These are phyloP conservation scores for Lasioglossum figueresi DNA, from an alignment of 2,888 invertebrate genomes.

Conservation along the genomic window DNA sequence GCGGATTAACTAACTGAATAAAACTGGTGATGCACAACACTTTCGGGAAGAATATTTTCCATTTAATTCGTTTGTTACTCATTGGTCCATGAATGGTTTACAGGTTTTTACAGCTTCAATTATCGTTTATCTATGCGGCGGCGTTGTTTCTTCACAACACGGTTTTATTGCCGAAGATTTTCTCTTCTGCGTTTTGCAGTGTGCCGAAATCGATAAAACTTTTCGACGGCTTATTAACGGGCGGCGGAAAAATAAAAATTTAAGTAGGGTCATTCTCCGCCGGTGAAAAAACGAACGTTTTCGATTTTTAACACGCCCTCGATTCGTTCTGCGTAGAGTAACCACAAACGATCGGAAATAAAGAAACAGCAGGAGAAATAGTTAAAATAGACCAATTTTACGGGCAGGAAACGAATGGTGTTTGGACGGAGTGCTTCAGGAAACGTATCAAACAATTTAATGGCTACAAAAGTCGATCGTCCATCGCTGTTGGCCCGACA, in stretches of 20 bases:
- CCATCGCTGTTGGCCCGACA: conserved; percentile 7
- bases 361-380: conserved; percentile 63
- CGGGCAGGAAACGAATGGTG: conserved; percentile 67
- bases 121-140: conserved; percentile 16
- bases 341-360: conserved; percentile 81
- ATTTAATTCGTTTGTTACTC: conserved; percentile 4
- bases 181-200: background rate
- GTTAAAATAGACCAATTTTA: conserved; percentile 64
- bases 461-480: conserved; percentile 76
- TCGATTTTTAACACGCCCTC: conserved; percentile 48
- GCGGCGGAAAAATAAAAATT: conserved; percentile 12
- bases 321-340: conserved; percentile 45
- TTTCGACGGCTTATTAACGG: conserved; percentile 4
- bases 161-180: conserved; percentile 17
- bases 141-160: background rate
- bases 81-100: background rate
- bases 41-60: background rate
- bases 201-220: conserved; percentile 18
- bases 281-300: conserved; percentile 26
- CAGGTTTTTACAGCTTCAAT: conserved; percentile 21
- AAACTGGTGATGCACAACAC: background rate
- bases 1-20: background rate
- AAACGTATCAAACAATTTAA: conserved; percentile 69
- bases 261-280: background rate
- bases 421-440: conserved; percentile 74